Evolutionary conservation across 2,888 invertebrate species (phyloP).

Genomic region (Acleris holmiana): DNA sequence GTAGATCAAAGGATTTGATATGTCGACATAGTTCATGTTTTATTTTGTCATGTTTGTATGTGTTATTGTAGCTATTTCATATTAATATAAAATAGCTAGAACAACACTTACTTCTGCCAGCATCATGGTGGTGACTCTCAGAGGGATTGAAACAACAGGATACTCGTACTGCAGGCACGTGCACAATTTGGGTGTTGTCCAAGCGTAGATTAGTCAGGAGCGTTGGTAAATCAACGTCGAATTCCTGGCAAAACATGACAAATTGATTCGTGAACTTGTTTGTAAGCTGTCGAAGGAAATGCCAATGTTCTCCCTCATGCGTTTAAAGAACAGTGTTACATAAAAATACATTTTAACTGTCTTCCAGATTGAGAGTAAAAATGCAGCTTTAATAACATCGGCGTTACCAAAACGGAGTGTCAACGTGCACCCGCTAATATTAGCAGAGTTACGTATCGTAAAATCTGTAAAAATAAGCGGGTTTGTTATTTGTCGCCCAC

Average conservation of each 20-base stretch:
- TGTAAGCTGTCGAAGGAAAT: constrained; percentile 24
- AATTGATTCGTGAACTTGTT: constrained; percentile 3
- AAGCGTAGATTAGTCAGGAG: no score
- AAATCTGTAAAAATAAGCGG: constrained; percentile 67
- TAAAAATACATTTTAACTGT: constrained; percentile 17
- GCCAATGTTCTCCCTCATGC: constrained; percentile 3
- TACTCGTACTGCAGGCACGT: no score
- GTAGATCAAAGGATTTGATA: no score
- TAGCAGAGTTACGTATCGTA: constrained; percentile 67
- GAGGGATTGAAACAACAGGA: no score
- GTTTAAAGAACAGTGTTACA: constrained; percentile 31
- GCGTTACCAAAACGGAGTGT: constrained; percentile 41
- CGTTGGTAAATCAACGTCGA: neutral
- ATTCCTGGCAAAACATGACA: constrained; percentile 2
- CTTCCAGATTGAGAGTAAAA: constrained; percentile 25
- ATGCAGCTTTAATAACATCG: constrained; percentile 25
- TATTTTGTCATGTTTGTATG: no score
- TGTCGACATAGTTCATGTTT: no score
- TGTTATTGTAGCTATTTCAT: no score
- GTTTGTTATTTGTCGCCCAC: constrained; percentile 66
- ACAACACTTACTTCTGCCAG: no score
- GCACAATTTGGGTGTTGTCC: no score
- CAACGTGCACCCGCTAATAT: constrained; percentile 55
- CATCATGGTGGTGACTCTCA: no score
- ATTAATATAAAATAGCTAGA: no score